Conservation (phyloP, 2,797 vertebrate genomes). For the Enteromius viviparus region DNA sequence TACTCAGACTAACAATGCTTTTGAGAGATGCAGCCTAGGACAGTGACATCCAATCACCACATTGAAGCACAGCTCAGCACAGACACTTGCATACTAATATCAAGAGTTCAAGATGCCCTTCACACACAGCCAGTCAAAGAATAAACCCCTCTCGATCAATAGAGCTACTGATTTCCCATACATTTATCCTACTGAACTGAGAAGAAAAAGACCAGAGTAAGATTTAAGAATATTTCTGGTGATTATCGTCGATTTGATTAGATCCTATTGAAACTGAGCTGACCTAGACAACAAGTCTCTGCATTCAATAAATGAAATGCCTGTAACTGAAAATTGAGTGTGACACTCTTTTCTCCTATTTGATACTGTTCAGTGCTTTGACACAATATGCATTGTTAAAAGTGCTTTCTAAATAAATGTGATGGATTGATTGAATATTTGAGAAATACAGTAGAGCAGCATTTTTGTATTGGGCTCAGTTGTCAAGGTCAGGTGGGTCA, state of each 20-base stretch:
- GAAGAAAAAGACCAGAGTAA: background rate
- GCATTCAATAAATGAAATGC: no score
- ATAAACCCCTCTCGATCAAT: constrained; percentile 16
- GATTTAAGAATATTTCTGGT: background rate
- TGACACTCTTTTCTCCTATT: no score
- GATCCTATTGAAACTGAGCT: no score
- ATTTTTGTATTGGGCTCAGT: background rate
- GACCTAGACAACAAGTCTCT: no score
- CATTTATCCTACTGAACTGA: background rate
- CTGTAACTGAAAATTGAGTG: no score
- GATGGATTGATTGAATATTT: no score
- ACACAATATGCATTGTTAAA: no score
- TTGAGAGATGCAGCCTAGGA: constrained; percentile 8
- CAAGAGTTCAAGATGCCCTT: constrained; percentile 4
- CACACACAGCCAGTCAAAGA: constrained; percentile 20
- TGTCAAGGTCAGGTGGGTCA: background rate
- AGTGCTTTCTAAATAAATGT: no score
- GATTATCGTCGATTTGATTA: no score
- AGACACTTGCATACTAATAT: constrained; percentile 14
- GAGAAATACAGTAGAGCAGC: background rate
- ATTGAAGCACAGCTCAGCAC: background rate
- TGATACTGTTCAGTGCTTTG: no score
- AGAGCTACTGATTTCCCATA: constrained; percentile 27
- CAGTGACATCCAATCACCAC: constrained; percentile 22
- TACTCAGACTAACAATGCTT: background rate